Evolutionary conservation across 2,888 invertebrate species (phyloP), one percentile per base, ranked within the genome.

Genomic region (Colletes collaris): DNA sequence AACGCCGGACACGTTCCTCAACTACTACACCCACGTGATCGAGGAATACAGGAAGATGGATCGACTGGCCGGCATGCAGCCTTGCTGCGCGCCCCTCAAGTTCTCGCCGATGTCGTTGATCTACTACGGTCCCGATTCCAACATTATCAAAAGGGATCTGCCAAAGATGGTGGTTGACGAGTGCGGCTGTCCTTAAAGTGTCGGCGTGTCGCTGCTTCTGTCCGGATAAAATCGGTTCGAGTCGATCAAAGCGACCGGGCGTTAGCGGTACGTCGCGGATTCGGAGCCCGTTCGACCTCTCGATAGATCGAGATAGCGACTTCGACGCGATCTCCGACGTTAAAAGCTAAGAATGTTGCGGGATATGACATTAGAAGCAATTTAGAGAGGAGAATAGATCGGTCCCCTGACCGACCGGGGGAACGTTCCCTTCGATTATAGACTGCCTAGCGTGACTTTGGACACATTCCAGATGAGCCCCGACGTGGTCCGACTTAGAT

Each of bases 91-190:
- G 67, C 98, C 98, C 55, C 95, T 97, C 84, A 97, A 97, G 93
- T 97, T 98, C 94, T 97, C 97, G 76, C 96, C 97, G 92, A 97
- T 98, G 95, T 97, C 97, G 87, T 95, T 98, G 88, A 97, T 98
- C 92, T 98, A 98, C 94, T 97, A 97, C 94, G 98, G 98, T 87
- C 96, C 96, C 81, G 97, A 97, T 94, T 96, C 96, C 86, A 97
- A 96, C 94, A 97, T 98, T 93, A 97, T 98, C 93, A 98, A 98
- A 93, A 95, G 98, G 90, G 98, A 98, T 94, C 94, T 98, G 92
- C 98, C 98, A 86, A 98, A 98, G 95, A 98, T 98, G 98, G 97
- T 98, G 89, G 98, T 98, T 83, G 98, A 98, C 93, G 98, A 98
- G 94, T 98, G 98, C 94, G 98, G 98, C 89, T 98, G 98, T 94